Base-by-base conservation (phyloP, 2,113 vertebrate species). In the Barbus barbus region DNA sequence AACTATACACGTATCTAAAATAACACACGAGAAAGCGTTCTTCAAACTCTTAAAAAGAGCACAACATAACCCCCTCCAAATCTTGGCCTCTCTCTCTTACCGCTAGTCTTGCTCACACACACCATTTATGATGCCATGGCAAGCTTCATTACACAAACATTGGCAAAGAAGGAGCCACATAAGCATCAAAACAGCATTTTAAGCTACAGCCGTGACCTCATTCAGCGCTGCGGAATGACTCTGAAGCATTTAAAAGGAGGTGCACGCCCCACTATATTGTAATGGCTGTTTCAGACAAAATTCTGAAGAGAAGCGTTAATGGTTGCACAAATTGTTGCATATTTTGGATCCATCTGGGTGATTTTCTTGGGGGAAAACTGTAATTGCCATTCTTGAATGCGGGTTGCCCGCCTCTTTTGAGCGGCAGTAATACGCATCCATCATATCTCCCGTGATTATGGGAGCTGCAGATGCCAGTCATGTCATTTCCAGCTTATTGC, bases 311-410 rank as follows among this genome's bases (percentile, higher is more conserved):
- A 87, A 89, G 67, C 87, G 89, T 90, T 92, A 94, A 93, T 91
- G 90, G 92, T 88, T 89, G 92, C 90, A 92, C 90, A 93, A 92
- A 92, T 91, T 91, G 87, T 90, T 92, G 91, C 89, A 90, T 89
- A 90, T 93, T 92, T 92, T 86, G 90, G 91, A 88, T 89, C 91
- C 90, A 93, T 94, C 91, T 93, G 90, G 87, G 87, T 88, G 26
- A 86, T 90, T 92, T 93, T 91, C 90, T 89, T 89, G 41, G 83
- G 88, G 90, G 83, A 85, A 85, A 86, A 85, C 84, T 85, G 76
- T 91, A 94, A 93, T 93, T 92, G 92, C 86, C 61, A 78, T 85
- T 89, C 86, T 87, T 88, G 89, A 89, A 87, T 81, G 82, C 9
- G 4, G 67, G 56, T 76, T 69, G 38, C 38, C 79, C 38, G 56